A percentile compares a stretch with the other conserved stretches of the same genome.
Conservation (phyloP, 35 echinoderm and acorn worm species). For the Nesometra sesokonis region DNA sequence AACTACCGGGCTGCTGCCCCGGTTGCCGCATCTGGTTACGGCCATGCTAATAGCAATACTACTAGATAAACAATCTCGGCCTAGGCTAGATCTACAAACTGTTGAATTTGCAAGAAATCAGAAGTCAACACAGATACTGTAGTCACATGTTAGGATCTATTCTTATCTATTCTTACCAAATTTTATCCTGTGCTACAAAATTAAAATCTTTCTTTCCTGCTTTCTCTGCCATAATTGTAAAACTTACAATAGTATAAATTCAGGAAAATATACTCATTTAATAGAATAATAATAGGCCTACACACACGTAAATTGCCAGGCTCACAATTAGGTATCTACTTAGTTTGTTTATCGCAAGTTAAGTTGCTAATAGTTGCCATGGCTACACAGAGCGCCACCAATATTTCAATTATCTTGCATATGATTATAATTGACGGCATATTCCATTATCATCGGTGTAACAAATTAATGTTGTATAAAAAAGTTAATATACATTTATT, state of each 20-base stretch:
- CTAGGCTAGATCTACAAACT: too few species aligned
- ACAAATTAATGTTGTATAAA: not conserved
- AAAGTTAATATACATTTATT: too few species aligned
- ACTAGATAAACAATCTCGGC: too few species aligned
- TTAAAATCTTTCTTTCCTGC: not conserved
- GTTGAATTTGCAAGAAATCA: too few species aligned
- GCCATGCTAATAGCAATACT: too few species aligned
- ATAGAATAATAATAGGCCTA: not conserved
- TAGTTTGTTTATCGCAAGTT: not conserved
- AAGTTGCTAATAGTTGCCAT: not conserved
- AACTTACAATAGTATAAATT: not conserved
- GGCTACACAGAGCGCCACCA: not conserved
- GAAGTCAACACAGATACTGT: too few species aligned
- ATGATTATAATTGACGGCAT: not conserved
- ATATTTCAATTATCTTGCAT: not conserved
- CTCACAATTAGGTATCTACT: not conserved
- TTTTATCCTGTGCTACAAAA: not conserved
- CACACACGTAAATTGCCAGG: not conserved
- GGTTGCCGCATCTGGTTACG: too few species aligned
- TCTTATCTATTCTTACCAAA: not conserved
- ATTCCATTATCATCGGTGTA: not conserved
- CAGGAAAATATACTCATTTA: not conserved
- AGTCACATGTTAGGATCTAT: too few species aligned
- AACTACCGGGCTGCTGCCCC: too few species aligned
- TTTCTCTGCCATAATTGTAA: not conserved